Evolutionary conservation across 2,888 invertebrate species (phyloP).

Genomic region (Himalopsyche tibetana): DNA sequence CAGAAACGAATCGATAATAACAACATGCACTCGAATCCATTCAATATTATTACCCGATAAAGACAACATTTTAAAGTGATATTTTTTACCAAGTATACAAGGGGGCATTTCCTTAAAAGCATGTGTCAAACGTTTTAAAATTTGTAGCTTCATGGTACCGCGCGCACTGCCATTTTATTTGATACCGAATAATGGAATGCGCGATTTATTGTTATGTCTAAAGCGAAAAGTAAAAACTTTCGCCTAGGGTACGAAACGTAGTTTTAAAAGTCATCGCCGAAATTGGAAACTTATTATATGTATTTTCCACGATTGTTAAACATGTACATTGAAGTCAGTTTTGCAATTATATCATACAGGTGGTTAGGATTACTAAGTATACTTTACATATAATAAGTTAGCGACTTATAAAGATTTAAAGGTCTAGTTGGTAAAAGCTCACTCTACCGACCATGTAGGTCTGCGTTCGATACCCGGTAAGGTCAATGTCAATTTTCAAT

Average conservation of each 20-base stretch:
- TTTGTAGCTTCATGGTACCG: constrained; percentile 63
- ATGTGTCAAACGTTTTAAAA: constrained; percentile 66
- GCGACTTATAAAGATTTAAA: no score
- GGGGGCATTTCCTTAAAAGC: constrained; percentile 64
- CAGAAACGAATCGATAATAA: background rate
- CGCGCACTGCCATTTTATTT: constrained; percentile 48
- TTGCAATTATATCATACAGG: no score
- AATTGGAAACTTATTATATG: no score
- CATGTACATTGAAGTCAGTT: no score
- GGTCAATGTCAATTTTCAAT: no score
- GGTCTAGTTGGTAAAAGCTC: no score
- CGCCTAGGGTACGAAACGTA: background rate
- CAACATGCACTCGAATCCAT: background rate
- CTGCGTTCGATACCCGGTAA: no score
- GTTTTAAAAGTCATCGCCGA: background rate
- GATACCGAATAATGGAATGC: constrained; percentile 58
- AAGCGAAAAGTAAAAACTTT: constrained; percentile 39
- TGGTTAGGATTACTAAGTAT: no score
- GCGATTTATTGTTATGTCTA: constrained; percentile 62
- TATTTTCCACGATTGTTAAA: no score
- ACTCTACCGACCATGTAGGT: no score
- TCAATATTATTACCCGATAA: constrained; percentile 48
- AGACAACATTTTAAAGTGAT: constrained; percentile 61
- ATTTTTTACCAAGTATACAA: constrained; percentile 51
- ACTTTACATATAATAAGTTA: no score